Evolutionary conservation across 2,797 vertebrate species (phyloP), one percentile per base, ranked within the genome.

Genomic region (Eremophila alpestris): DNA sequence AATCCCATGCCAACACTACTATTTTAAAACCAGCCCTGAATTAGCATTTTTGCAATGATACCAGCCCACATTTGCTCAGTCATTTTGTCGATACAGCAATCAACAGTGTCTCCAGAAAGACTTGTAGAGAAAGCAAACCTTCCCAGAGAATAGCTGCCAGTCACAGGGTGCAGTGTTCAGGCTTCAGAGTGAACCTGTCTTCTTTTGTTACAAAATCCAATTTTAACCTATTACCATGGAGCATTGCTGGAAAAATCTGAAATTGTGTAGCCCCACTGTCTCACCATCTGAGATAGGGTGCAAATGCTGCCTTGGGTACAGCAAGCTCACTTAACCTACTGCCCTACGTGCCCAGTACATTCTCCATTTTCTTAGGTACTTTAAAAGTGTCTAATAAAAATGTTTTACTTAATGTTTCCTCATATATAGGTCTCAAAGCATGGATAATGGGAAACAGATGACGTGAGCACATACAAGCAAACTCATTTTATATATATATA

Each of bases 361-460:
- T 85, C 87, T 87, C 46, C 52, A 11, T 85, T 95, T 95, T 91
- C 65, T 83, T 45, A 63, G 21, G 76, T 58, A 71, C 46, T 78
- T 91, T 88, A 19, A 71, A 94, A 94, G 49, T 62, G 27, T 56
- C 83, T 89, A 93, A 89, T 95, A 90, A 97, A 95, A 90, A 75
- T 52, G 41, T 94, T 91, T 90, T 92, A 80, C 90, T 89, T 89
- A 77, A 84, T 68, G 62, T 83, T 97, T 90, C 60, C 82, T 83
- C 51, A 51, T 51, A 82, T 89, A 74, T 29, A 83, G 69, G 43
- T 91, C 89, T 94, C 83, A 89, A 83, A 94, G 75, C 60, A 54
- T 38, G 86, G 43, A 86, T 93, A 95, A 93, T 65, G 62, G 68
- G 46, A 95, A 97, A 92, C 94, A 94, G 79, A 73, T 91, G 79